Percentiles rank a stretch among this genome's conserved stretches.
Evolutionary conservation across 1,140 invertebrate species (phyloP).

Genomic region (Bombus confusus): DNA sequence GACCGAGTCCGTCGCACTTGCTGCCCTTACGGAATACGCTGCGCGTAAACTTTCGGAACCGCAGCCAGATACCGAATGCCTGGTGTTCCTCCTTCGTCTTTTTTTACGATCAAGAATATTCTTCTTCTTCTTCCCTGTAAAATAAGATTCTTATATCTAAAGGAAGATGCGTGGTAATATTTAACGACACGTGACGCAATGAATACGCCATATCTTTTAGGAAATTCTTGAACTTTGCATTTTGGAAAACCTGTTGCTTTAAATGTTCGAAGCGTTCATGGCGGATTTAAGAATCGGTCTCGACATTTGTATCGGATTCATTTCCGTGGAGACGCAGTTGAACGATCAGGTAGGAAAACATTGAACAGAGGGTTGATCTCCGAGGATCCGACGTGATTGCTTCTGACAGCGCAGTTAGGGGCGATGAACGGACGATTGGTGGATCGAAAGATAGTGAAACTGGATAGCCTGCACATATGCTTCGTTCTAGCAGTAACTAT

Average conservation of each 20-base stretch:
- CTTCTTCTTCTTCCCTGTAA: not conserved
- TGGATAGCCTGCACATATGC: slow-evolving; percentile 62
- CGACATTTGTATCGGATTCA: not conserved
- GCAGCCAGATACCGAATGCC: slow-evolving; percentile 50
- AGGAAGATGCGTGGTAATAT: not conserved
- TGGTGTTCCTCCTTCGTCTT: not conserved
- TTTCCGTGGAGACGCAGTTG: not conserved
- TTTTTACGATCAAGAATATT: not conserved
- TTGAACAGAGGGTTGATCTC: slow-evolving; percentile 39
- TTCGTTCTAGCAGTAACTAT: slow-evolving; percentile 33
- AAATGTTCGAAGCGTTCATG: not conserved
- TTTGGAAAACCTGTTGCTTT: slow-evolving; percentile 13
- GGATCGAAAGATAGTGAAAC: slow-evolving; percentile 64
- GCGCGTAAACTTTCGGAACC: slow-evolving; percentile 58
- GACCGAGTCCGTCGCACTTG: slow-evolving; percentile 67
- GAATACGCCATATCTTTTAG: not conserved
- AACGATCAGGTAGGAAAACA: slow-evolving; percentile 14
- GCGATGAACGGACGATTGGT: slow-evolving; percentile 59
- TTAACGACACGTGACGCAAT: not conserved
- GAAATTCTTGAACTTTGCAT: not conserved
- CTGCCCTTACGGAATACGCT: slow-evolving; percentile 63
- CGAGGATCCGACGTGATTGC: slow-evolving; percentile 54
- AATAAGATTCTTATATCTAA: not conserved
- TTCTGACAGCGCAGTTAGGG: slow-evolving; percentile 65
- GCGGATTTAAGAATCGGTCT: not conserved